Conservation (phyloP, 1,140 invertebrate genomes). For the Bombyx mandarina region DNA sequence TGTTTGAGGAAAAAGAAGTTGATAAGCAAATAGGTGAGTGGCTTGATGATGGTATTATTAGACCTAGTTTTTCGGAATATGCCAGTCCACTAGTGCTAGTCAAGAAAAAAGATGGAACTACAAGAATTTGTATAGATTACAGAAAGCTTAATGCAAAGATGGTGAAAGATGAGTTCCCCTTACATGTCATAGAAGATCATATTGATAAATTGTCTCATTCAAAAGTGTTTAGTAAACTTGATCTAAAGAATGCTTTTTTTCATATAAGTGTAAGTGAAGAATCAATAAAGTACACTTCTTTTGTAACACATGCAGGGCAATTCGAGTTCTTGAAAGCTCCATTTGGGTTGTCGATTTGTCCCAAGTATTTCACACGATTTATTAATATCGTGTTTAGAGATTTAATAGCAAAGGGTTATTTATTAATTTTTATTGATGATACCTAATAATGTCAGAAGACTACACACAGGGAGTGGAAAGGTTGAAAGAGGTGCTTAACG, state of each 20-base stretch:
- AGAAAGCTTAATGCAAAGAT: slow-evolving; percentile 2
- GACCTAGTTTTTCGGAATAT: slow-evolving; percentile 7
- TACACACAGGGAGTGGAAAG: slow-evolving; percentile 16
- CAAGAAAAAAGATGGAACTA: slow-evolving; percentile 36
- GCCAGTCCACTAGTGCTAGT: slow-evolving; percentile 8
- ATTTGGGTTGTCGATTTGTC: slow-evolving; percentile 26
- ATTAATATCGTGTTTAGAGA: slow-evolving; percentile 15
- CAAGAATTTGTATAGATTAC: slow-evolving; percentile 32
- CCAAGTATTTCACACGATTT: slow-evolving; percentile 13
- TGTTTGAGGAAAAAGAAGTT: slow-evolving; percentile 14
- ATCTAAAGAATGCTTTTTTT: slow-evolving; percentile 56
- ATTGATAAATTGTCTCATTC: slow-evolving; percentile 32
- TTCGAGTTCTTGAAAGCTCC: slow-evolving; percentile 30
- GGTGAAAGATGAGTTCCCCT: slow-evolving; percentile 34
- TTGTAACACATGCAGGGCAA: slow-evolving; percentile 41
- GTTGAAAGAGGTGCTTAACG: slow-evolving; percentile 20
- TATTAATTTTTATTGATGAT: slow-evolving; percentile 36
- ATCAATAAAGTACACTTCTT: slow-evolving; percentile 54
- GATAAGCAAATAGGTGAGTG: slow-evolving; percentile 9
- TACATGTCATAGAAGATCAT: slow-evolving; percentile 11
- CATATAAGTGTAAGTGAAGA: slow-evolving; percentile 56
- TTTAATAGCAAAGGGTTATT: slow-evolving; percentile 11
- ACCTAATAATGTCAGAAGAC: slow-evolving; percentile 20
- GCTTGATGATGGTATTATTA: slow-evolving; percentile 1
- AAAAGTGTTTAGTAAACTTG: slow-evolving; percentile 26